Base-by-base conservation (phyloP, 2,113 vertebrate species). In the Clupea harengus region DNA sequence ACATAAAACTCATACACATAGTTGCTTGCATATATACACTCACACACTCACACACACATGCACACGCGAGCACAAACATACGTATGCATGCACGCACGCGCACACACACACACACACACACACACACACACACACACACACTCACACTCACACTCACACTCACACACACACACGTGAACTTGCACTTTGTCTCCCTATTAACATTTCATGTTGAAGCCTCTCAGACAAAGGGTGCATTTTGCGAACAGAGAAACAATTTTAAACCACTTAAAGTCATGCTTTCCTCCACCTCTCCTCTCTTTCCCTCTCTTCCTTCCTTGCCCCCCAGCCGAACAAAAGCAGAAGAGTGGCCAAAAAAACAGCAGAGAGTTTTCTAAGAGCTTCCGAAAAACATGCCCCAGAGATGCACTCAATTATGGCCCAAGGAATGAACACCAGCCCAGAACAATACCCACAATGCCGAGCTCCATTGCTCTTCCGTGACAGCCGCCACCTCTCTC, bases 161-260 rank as follows among this genome's bases (percentile, higher is more conserved):
- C 60, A 57, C 39, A 54, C 28, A 82, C 86, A 86, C 80, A 50
- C 84, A 82, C 86, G 60, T 82, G 32, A 17, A 18, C 50, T 78
- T 86, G 86, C 88, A 92, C 90, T 91, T 90, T 81, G 52, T 85
- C 86, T 89, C 44, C 54, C 0, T 39, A 93, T 94, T 92, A 93
- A 94, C 84, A 92, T 93, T 94, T 92, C 86, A 94, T 47, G 88
- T 85, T 85, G 83, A 83, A 39, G n/a, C 85, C 84, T 87, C 87
- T 87, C 60, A 88, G 88, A 92, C 91, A 91, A 93, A 92, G 89
- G 87, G 89, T 87, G 88, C 85, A 84, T 81, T 89, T 83, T 82
- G 28, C 87, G 90, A 92, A 88, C 83, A 87, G 13, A 82, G 47
- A 85, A 88, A 86, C 72, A 78, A 57, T 85, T 84, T 78, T 44